These are phyloP conservation scores for Suricata suricatta DNA, from an alignment of 2,113 vertebrate species.

Conservation along the genomic window DNA sequence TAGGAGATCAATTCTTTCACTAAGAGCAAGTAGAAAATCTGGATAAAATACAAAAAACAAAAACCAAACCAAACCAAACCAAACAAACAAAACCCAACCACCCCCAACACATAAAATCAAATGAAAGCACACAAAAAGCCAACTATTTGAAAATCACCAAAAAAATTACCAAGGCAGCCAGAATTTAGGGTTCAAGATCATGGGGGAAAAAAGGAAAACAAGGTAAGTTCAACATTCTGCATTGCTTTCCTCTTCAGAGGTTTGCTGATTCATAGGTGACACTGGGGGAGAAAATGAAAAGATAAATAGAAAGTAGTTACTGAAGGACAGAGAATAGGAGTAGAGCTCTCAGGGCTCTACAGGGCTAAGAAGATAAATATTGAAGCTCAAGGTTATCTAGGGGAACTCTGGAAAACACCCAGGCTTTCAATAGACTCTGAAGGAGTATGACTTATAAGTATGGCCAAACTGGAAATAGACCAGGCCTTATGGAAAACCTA, in stretches of 20 bases:
- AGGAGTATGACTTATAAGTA: not conserved
- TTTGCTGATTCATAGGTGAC: slow-evolving; percentile 7
- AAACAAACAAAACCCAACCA: not conserved
- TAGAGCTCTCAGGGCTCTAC: not conserved
- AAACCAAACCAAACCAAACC: not conserved
- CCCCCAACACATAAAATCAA: not conserved
- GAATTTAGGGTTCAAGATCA: not conserved
- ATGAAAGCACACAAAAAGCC: not conserved
- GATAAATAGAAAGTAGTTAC: not conserved
- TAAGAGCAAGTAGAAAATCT: slow-evolving; percentile 34
- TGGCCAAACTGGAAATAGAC: not conserved
- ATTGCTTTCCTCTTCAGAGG: not conserved
- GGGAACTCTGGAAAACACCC: not conserved
- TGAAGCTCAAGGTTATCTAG: not conserved
- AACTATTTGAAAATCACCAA: not conserved
- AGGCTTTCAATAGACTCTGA: not conserved
- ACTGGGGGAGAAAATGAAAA: not conserved
- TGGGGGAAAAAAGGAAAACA: not conserved
- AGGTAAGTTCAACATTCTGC: not conserved
- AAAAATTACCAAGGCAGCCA: not conserved
- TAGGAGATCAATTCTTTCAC: not conserved
- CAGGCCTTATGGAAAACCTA: not conserved
- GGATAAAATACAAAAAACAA: not conserved
- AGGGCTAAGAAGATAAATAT: not conserved
- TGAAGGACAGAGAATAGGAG: not conserved